Percentiles rank a stretch among this genome's conserved stretches.
These are phyloP conservation scores for Chymomyza amoena DNA, from an alignment of 2,888 invertebrate genomes.

Conservation along the genomic window DNA sequence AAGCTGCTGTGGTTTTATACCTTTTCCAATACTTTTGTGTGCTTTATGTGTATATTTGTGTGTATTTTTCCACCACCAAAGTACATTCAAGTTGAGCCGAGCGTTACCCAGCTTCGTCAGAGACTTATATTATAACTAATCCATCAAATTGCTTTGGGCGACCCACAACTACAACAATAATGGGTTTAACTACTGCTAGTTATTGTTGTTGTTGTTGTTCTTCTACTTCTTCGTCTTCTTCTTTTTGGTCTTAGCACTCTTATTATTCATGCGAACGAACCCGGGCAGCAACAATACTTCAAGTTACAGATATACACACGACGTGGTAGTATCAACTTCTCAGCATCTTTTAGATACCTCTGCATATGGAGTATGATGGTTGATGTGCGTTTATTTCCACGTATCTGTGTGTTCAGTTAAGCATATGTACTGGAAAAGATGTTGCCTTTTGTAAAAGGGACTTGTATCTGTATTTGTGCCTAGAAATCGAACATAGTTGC, in stretches of 20 bases:
- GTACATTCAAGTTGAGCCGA: constrained; percentile 23
- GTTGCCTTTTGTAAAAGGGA: constrained; percentile 46
- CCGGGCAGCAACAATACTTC: constrained; percentile 53
- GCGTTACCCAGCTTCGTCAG: constrained; percentile 23
- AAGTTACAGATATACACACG: constrained; percentile 62
- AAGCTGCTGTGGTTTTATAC: constrained; percentile 60
- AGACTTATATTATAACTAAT: constrained; percentile 62
- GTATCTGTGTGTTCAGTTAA: constrained; percentile 10
- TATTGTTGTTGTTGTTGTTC: constrained; percentile 16
- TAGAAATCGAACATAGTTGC: neutral
- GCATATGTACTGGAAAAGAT: constrained; percentile 33
- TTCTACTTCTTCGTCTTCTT: constrained; percentile 13
- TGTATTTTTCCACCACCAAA: constrained; percentile 59
- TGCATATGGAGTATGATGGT: constrained; percentile 19
- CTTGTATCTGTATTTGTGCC: constrained; percentile 9
- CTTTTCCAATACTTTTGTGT: constrained; percentile 56
- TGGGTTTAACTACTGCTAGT: constrained; percentile 60
- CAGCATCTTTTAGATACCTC: constrained; percentile 64
- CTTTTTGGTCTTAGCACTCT: neutral
- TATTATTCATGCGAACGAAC: constrained; percentile 42
- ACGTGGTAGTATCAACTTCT: constrained; percentile 54
- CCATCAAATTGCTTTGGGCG: constrained; percentile 66
- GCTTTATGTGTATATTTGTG: constrained; percentile 22
- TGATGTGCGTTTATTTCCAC: constrained; percentile 23
- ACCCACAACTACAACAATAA: constrained; percentile 62